Percentiles rank a stretch among this genome's conserved stretches.
Conservation (phyloP, 2,113 vertebrate species). For the Hippocampus abdominalis region DNA sequence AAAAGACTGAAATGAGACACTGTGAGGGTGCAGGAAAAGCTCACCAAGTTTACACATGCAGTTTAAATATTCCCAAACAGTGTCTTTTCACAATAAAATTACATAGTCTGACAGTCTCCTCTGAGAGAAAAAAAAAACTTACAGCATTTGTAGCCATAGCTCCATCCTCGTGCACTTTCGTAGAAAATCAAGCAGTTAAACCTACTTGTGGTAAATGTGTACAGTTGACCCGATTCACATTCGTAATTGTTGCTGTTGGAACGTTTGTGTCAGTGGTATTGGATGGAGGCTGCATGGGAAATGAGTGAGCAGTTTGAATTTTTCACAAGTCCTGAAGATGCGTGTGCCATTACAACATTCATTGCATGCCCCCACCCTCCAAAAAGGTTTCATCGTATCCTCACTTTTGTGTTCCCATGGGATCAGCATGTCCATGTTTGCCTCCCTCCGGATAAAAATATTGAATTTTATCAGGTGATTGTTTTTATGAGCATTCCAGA, state of each 20-base stretch:
- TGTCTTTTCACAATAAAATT: conserved; percentile 1
- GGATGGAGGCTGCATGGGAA: not conserved
- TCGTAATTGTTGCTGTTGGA: not conserved
- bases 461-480: not conserved
- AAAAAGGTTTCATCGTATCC: not conserved
- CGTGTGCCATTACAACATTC: not conserved
- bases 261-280: not conserved
- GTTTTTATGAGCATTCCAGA: not conserved
- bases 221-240: not conserved
- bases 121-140: not conserved
- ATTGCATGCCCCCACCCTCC: too few relatives aligned
- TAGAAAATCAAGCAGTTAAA: not conserved
- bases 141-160: not conserved
- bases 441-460: not conserved
- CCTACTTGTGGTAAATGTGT: not conserved
- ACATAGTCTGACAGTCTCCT: not conserved
- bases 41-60: conserved; percentile 24
- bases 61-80: conserved; percentile 14
- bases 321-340: not conserved
- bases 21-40: conserved; percentile 4
- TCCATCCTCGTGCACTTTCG: not conserved
- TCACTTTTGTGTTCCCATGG: not conserved
- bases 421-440: not conserved
- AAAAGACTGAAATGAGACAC: conserved; percentile 38
- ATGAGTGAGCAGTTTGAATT: not conserved